Evolutionary conservation across 2,797 vertebrate genomes (phyloP).

Genomic region (Ceryle rudis): DNA sequence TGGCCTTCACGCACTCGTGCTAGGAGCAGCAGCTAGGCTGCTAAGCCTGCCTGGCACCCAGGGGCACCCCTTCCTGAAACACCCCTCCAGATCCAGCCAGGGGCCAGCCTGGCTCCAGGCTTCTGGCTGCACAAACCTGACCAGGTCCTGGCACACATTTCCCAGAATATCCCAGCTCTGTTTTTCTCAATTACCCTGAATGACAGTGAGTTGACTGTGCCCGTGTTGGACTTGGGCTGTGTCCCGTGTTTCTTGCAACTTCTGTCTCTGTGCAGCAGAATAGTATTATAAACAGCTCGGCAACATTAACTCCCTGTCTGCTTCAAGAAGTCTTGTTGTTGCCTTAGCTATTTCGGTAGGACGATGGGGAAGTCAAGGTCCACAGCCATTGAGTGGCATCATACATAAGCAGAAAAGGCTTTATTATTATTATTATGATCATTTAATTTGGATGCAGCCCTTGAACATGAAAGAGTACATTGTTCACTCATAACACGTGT

Average conservation of each 20-base stretch:
- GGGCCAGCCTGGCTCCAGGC: background rate
- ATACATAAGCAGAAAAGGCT: background rate
- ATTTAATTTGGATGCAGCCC: background rate
- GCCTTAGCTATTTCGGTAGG: background rate
- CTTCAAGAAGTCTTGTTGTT: background rate
- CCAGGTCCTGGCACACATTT: accelerated
- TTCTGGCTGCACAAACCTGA: background rate
- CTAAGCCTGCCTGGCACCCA: background rate
- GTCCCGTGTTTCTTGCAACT: background rate
- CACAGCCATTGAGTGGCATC: background rate
- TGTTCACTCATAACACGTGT: background rate
- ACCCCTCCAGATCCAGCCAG: background rate
- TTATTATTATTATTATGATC: background rate
- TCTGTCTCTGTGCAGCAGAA: background rate
- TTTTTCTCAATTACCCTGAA: background rate
- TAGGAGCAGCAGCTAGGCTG: background rate
- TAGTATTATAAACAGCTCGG: background rate
- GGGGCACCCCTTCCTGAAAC: background rate
- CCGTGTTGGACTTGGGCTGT: background rate
- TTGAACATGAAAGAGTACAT: background rate
- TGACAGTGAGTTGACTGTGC: background rate
- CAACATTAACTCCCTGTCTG: background rate
- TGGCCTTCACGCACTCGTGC: accelerated
- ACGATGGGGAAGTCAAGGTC: background rate
- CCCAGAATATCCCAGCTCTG: background rate